Base-by-base conservation (phyloP, 1,140 invertebrate genomes). In the Zaprionus kolodkinae region DNA sequence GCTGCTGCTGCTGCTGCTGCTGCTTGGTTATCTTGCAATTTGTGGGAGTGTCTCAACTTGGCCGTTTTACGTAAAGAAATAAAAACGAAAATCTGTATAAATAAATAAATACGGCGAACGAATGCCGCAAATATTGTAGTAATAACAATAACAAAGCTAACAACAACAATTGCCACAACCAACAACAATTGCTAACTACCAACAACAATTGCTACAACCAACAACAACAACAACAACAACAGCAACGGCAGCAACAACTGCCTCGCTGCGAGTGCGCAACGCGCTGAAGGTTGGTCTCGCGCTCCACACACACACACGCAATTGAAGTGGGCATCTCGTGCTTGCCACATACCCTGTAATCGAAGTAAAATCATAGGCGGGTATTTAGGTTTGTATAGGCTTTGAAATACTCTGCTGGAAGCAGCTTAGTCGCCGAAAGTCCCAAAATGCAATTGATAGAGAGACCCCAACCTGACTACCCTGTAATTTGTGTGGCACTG, bases 11-110 rank as follows among this genome's bases (percentile, higher is more conserved):
- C 7, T 38, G 73, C 70, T 73, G 75, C 7, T 38, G 73, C 36
- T 30, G 52, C 48, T 72, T 66, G 65, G 73, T 80, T 89, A 84
- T 88, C 85, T 85, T 90, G 85, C 85, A 89, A 89, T 89, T 45
- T 89, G 85, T 89, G 81, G 85, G 85, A 89, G 85, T 89, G 85
- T 89, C 85, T 81, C 85, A 89, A 89, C 81, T 85, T 85, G 81
- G 81, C 76, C 81, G 81, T 69, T 89, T 89, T 89, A 85, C 81
- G 81, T 90, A 85, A 89, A 89, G 84, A 89, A 89, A 89, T 81
- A 81, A 85, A 69, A 68, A 68, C 80, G 66, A 84, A 75, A 78
- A 79, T 86, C 73, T 89, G 21, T 21, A 21, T 21, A 21, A 21
- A 71, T 73, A 79, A 77, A 74, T 67, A 88, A 89, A 84, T 89